phyloP scores from a whole-genome alignment of 2,797 vertebrate genomes.

The Enteromius radiatus region DNA sequence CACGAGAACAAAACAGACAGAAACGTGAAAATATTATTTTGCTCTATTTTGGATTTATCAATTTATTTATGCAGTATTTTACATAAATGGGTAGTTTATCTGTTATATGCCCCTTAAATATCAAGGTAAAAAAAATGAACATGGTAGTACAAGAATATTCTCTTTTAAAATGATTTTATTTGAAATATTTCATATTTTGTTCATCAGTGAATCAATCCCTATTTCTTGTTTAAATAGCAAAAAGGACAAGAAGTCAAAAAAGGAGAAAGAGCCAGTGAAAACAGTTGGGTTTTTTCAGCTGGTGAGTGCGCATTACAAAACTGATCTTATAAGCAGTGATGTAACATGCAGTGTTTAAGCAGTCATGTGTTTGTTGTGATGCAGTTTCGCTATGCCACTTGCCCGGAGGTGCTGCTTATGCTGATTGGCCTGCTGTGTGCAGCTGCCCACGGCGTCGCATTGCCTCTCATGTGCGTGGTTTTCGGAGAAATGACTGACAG shows the following conservation, averaged over 20 bases:
- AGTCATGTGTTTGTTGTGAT: neutral
- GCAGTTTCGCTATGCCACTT: conserved; percentile 75
- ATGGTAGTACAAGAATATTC: neutral
- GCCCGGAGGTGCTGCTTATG: conserved; percentile 74
- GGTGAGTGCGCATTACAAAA: conserved; percentile 59
- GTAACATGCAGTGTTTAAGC: neutral
- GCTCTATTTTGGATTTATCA: neutral
- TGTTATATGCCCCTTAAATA: neutral
- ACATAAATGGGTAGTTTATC: neutral
- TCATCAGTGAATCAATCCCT: neutral
- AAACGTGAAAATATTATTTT: too few relatives aligned
- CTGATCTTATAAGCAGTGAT: neutral
- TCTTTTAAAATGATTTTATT: neutral
- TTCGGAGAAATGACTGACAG: conserved; percentile 80
- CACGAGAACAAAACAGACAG: too few relatives aligned
- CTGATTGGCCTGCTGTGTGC: conserved; percentile 69
- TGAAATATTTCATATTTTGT: neutral
- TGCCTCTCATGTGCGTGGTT: conserved; percentile 73
- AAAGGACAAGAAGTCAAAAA: conserved; percentile 46
- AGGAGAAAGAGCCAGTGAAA: conserved; percentile 57
- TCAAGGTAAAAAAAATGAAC: neutral
- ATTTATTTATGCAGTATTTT: neutral
- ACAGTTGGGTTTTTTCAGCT: conserved; percentile 73
- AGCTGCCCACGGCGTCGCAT: conserved; percentile 67
- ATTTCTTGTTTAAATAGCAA: conserved; percentile 35